Percentiles rank a stretch among this genome's conserved stretches.
These are phyloP conservation scores for Agrypnia vestita DNA, from an alignment of 1,140 invertebrate species.

Conservation along the genomic window DNA sequence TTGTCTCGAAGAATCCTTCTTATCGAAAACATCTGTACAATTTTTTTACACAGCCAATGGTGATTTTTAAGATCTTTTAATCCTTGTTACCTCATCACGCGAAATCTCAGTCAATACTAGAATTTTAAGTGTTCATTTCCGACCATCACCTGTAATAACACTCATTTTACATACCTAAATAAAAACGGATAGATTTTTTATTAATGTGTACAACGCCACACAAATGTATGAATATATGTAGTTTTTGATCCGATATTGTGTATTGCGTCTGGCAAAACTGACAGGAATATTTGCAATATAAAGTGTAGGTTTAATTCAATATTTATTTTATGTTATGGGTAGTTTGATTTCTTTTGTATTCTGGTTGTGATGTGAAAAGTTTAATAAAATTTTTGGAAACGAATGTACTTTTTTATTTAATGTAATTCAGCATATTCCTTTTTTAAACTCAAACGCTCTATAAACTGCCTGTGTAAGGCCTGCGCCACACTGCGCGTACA, in stretches of 20 bases:
- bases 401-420: conserved; percentile 21
- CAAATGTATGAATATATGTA: too few species aligned
- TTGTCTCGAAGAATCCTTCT: too few species aligned
- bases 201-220: too few species aligned
- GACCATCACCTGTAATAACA: conserved; percentile 1
- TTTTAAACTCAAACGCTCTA: too few species aligned
- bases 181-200: too few species aligned
- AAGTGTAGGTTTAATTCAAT: conserved; percentile 24
- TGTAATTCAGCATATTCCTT: too few species aligned
- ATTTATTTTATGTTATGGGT: conserved; percentile 46
- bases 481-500: too few species aligned
- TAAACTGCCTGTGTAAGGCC: too few species aligned
- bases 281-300: neutral
- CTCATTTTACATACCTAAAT: neutral
- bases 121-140: neutral
- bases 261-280: too few species aligned
- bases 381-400: conserved; percentile 46
- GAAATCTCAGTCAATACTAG: conserved; percentile 34
- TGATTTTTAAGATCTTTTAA: conserved; percentile 7
- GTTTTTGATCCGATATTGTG: too few species aligned
- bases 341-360: conserved; percentile 50
- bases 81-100: conserved; percentile 27
- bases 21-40: neutral
- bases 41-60: conserved; percentile 16
- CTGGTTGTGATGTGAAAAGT: conserved; percentile 50